Evolutionary conservation across 1,140 invertebrate species (phyloP).

Genomic region (Hypsibius dujardini): DNA sequence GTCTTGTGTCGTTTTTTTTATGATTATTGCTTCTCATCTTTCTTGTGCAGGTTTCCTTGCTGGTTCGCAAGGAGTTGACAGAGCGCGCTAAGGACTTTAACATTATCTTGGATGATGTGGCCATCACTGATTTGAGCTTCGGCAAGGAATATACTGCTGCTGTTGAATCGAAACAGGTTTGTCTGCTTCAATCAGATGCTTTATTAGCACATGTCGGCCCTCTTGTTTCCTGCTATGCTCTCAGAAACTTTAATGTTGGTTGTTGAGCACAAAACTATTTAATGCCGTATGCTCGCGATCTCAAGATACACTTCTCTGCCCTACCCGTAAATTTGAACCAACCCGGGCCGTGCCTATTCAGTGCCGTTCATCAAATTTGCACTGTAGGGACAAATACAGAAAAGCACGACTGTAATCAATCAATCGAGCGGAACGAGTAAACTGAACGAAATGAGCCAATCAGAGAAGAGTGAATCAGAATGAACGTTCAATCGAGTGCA

Average conservation of each 20-base stretch:
- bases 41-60: constrained; percentile 52
- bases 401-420: too few species aligned
- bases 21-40: constrained; percentile 12
- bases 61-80: constrained; percentile 79
- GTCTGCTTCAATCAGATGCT: background rate
- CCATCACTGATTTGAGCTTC: constrained; percentile 93
- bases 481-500: too few species aligned
- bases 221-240: background rate
- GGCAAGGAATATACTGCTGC: constrained; percentile 98
- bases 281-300: too few species aligned
- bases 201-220: background rate
- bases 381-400: too few species aligned
- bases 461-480: too few species aligned
- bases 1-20: constrained; percentile 19
- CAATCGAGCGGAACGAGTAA: too few species aligned
- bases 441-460: too few species aligned
- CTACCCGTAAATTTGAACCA: too few species aligned
- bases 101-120: constrained; percentile 98
- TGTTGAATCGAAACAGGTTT: constrained; percentile 88
- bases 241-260: background rate
- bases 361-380: too few species aligned
- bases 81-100: constrained; percentile 96
- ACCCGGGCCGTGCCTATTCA: too few species aligned
- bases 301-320: too few species aligned
- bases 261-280: too few species aligned